These are phyloP conservation scores for Cheilosia urbana DNA, from an alignment of 2,888 invertebrate genomes.

Conservation along the genomic window DNA sequence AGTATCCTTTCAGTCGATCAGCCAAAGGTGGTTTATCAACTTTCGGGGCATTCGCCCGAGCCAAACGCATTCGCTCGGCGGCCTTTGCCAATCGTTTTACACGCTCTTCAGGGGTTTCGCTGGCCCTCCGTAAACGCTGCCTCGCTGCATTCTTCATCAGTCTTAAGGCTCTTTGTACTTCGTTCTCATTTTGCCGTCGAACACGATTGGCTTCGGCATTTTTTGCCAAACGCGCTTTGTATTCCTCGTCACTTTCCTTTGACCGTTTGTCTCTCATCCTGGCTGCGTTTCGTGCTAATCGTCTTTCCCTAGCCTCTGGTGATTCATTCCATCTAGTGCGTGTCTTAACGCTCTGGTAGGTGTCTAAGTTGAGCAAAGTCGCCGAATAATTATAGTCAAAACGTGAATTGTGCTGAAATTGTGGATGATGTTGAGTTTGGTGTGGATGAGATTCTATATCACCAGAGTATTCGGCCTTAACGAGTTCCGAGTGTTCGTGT, in stretches of 20 bases:
- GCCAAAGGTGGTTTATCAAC: slow-evolving; percentile 83
- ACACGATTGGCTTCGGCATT: slow-evolving; percentile 83
- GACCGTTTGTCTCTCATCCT: slow-evolving; percentile 83
- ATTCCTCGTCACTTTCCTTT: slow-evolving; percentile 82
- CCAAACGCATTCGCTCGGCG: slow-evolving; percentile 83
- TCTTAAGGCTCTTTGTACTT: slow-evolving; percentile 83
- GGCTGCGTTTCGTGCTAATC: slow-evolving; percentile 83
- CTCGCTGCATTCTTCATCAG: slow-evolving; percentile 84
- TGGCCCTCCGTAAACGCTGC: slow-evolving; percentile 83
- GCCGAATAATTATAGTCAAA: slow-evolving; percentile 75
- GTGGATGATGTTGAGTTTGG: slow-evolving; percentile 65
- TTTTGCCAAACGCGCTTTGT: slow-evolving; percentile 82
- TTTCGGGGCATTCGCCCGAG: slow-evolving; percentile 83
- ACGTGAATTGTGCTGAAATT: slow-evolving; percentile 71
- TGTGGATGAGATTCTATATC: slow-evolving; percentile 67
- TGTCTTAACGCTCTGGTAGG: slow-evolving; percentile 77
- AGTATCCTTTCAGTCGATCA: slow-evolving; percentile 83
- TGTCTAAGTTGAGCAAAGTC: slow-evolving; percentile 77
- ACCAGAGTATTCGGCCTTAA: slow-evolving; percentile 60
- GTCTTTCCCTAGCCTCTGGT: slow-evolving; percentile 82
- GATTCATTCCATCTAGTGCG: slow-evolving; percentile 83
- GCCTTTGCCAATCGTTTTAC: slow-evolving; percentile 82
- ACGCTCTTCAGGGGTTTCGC: slow-evolving; percentile 82
- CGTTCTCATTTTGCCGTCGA: slow-evolving; percentile 83
- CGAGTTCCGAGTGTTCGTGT: slow-evolving; percentile 62